These are phyloP conservation scores for Ahaetulla prasina DNA, from an alignment of 2,113 vertebrate species.

Conservation along the genomic window DNA sequence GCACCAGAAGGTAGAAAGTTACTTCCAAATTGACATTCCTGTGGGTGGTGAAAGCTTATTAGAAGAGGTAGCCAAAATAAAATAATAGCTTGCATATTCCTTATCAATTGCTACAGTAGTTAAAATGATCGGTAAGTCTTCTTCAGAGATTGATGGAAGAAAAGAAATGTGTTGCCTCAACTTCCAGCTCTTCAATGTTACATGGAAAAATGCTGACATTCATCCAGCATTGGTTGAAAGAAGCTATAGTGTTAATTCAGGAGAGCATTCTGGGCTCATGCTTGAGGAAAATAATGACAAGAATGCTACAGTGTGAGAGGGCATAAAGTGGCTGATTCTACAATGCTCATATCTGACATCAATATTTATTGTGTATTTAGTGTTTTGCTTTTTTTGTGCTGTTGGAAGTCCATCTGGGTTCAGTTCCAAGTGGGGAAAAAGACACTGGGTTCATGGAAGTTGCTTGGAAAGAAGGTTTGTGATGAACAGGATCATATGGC, in stretches of 20 bases:
- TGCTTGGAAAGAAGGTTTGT: too few species aligned
- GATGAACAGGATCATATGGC: too few species aligned
- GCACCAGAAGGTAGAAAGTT: neutral
- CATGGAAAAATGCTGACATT: neutral
- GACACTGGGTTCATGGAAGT: too few species aligned
- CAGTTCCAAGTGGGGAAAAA: too few species aligned
- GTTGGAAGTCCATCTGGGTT: too few species aligned
- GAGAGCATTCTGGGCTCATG: neutral
- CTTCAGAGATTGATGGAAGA: neutral
- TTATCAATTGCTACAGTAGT: neutral
- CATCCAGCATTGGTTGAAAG: neutral
- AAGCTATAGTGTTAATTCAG: neutral
- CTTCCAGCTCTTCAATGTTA: neutral
- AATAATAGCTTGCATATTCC: neutral
- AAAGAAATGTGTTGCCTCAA: neutral
- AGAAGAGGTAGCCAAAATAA: neutral
- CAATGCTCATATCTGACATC: neutral
- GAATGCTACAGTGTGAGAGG: neutral
- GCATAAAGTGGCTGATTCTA: neutral
- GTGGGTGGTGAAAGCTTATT: neutral
- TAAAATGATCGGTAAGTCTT: neutral
- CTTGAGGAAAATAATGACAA: neutral
- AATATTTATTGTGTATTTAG: neutral
- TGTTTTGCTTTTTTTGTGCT: neutral
- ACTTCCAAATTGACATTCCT: neutral